Evolutionary conservation across 30 jellyfish, hydroid and myxozoan species (phyloP).

Genomic region (Mastigias papua): DNA sequence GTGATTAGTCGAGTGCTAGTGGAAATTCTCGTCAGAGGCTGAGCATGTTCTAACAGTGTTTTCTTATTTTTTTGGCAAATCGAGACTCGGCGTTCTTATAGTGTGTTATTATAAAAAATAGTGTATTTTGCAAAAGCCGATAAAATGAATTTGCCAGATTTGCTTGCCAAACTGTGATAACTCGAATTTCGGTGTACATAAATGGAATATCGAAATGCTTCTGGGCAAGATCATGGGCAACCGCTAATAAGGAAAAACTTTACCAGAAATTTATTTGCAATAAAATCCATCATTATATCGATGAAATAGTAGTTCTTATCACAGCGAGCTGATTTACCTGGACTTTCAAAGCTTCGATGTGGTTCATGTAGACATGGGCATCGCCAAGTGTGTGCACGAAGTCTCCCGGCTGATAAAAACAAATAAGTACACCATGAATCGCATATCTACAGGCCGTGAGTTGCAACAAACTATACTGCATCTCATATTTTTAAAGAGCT

Average conservation of each 20-base stretch:
- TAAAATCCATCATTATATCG: not conserved
- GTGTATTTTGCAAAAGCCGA: no score
- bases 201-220: not conserved
- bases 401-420: conserved; percentile 89
- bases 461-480: not conserved
- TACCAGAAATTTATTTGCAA: not conserved
- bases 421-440: not conserved
- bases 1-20: no score
- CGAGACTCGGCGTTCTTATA: no score
- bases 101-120: no score
- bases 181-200: not conserved
- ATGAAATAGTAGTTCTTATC: not conserved
- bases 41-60: no score
- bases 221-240: conserved; percentile 10
- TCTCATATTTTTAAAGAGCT: no score
- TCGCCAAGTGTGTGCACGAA: conserved; percentile 96
- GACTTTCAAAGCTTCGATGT: conserved; percentile 83
- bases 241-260: not conserved
- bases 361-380: conserved; percentile 93
- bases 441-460: not conserved
- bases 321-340: conserved; percentile 61
- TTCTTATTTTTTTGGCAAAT: no score
- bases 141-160: no score
- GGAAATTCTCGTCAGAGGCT: no score
- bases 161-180: no score